A percentile compares a stretch with the other conserved stretches of the same genome.
phyloP scores from a whole-genome alignment of 2,888 invertebrate genomes.

The Sminthurinus aureus region DNA sequence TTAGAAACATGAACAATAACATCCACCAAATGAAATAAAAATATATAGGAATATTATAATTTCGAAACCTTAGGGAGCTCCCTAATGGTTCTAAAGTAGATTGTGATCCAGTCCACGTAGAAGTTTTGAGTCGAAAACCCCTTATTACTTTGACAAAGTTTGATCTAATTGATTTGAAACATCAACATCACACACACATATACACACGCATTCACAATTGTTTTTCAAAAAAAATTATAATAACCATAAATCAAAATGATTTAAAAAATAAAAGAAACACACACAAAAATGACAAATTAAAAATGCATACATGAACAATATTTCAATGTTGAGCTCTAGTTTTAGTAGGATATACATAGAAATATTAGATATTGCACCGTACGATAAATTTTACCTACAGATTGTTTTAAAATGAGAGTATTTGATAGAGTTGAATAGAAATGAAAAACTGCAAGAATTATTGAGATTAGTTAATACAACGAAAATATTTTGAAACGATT shows the following conservation, averaged over 20 bases:
- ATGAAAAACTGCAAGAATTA: too few species aligned
- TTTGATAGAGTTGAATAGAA: too few species aligned
- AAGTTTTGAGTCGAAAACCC: constrained; percentile 35
- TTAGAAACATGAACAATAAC: background rate
- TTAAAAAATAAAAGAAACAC: background rate
- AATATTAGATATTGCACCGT: too few species aligned
- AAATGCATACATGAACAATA: background rate
- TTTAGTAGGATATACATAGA: too few species aligned
- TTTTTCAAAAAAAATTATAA: background rate
- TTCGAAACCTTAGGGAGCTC: constrained; percentile 28
- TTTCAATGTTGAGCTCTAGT: too few species aligned
- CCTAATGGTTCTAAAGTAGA: constrained; percentile 36
- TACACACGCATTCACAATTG: too few species aligned
- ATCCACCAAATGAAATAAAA: background rate
- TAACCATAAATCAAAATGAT: constrained; percentile 8
- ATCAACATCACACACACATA: too few species aligned
- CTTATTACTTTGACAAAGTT: constrained; percentile 38
- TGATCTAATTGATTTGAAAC: constrained; percentile 19
- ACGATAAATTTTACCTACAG: too few species aligned
- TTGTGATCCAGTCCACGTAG: constrained; percentile 37
- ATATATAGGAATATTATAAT: constrained; percentile 15
- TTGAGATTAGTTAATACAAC: too few species aligned
- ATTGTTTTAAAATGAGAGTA: too few species aligned
- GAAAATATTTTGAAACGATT: too few species aligned
- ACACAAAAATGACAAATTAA: background rate